Base-by-base conservation (phyloP, 2,888 invertebrate species). In the Netelia melanura region DNA sequence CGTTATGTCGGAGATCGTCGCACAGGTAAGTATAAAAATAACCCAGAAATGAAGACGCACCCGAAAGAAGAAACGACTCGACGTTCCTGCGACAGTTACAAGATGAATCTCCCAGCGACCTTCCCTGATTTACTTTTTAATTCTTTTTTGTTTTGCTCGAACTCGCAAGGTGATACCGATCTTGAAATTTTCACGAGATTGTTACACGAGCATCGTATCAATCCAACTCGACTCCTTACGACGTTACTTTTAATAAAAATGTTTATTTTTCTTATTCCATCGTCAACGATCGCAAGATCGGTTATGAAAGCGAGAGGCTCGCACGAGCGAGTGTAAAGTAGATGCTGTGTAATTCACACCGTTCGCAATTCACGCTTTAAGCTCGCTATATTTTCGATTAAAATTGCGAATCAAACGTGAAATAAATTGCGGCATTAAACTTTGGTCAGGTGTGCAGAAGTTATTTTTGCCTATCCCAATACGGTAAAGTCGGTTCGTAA, bases 1-100 rank as follows among this genome's bases (percentile, higher is more conserved):
- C 83, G 83, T 80, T 86, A 83, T 74, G 74, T 83, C 74, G 78
- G 68, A 62, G 25, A 78, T 68, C 54, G 74, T 68, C 61, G 43
- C 10, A 83, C 83, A 68, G 44, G 54, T 78, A 14, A 68, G 67
- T 67, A 67, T 61, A 44, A 78, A 74, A 83, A 58, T 25, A 83
- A 65, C 48, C 58, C 48, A 56, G 56, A 80, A 72, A 72, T 30
- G 65, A 56, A 71, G 25, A 72, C 62, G 58, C 56, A 54, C 72
- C 67, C 38, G 61, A 68, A 48, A 23, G 61, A 54, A 58, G 38
- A 44, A 65, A 74, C 21, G 48, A 74, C 43, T 62, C 48, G 25
- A 54, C 62, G 68, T 62, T 25, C 62, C 79, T 79, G 84, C 81
- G 84, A 58, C 76, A 43, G 71, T 56, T 65, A n/a, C 61, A 30